A percentile compares a stretch with the other conserved stretches of the same genome.
Evolutionary conservation across 2,113 vertebrate genomes (phyloP).

Genomic region (Burhinus oedicnemus): DNA sequence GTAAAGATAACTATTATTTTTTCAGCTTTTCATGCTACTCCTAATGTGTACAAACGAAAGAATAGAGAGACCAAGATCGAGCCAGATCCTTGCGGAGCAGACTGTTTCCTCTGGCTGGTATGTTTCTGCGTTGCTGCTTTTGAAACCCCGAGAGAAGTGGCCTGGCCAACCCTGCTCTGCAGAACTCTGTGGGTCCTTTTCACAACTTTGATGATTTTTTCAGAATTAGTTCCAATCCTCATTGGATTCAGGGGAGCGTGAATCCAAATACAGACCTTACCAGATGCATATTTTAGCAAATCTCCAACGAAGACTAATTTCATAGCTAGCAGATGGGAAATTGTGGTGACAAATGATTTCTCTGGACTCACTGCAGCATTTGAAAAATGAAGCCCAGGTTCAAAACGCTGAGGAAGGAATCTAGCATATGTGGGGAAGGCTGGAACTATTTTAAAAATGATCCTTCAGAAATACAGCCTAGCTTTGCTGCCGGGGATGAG

Average conservation of each 20-base stretch:
- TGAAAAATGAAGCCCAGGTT: not conserved
- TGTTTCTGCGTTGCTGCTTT: not conserved
- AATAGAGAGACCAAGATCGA: constrained; percentile 95
- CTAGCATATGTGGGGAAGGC: not conserved
- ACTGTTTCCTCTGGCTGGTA: constrained; percentile 97
- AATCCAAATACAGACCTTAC: not conserved
- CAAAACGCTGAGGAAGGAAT: not conserved
- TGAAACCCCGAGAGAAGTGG: not conserved
- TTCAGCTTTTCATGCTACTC: constrained; percentile 95
- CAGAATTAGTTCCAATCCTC: not conserved
- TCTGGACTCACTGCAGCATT: not conserved
- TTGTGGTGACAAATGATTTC: not conserved
- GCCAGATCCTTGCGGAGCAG: constrained; percentile 91
- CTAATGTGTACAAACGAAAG: constrained; percentile 97
- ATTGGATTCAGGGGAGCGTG: not conserved
- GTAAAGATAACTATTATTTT: constrained; percentile 44
- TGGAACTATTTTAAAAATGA: not conserved
- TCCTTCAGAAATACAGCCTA: not conserved
- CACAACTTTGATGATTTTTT: not conserved
- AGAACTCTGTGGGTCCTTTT: not conserved
- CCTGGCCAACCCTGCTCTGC: not conserved
- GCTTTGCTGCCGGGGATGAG: not conserved
- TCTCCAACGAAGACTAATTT: not conserved
- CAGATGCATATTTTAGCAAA: not conserved
- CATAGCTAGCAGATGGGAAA: not conserved